Evolutionary conservation across 2,888 invertebrate genomes (phyloP).

Genomic region (Onchidella celtica): DNA sequence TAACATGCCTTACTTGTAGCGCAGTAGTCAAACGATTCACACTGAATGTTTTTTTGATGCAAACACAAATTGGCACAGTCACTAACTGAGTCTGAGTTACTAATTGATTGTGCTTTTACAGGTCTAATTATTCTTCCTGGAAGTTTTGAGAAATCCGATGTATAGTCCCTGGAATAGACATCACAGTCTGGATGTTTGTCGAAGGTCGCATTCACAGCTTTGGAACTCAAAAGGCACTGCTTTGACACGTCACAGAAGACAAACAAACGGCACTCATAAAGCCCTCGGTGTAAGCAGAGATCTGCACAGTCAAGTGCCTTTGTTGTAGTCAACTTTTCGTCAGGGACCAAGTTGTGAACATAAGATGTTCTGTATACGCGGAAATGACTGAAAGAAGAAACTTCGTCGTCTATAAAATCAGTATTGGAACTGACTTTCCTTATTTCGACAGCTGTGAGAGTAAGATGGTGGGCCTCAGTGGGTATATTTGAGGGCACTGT

Average conservation of each 20-base stretch:
- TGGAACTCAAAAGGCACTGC: slow-evolving; percentile 6
- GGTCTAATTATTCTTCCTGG: background rate
- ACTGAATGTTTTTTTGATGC: background rate
- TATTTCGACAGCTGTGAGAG: background rate
- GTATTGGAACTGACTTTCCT: background rate
- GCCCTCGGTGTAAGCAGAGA: background rate
- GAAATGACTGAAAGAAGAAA: background rate
- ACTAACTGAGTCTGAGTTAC: background rate
- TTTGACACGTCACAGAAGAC: background rate
- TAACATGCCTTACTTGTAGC: background rate
- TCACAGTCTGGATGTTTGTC: background rate
- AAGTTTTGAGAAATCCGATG: slow-evolving; percentile 1
- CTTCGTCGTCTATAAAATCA: background rate
- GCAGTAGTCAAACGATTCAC: slow-evolving; percentile 22
- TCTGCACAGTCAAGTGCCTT: slow-evolving; percentile 6
- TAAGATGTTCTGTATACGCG: background rate
- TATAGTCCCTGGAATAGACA: background rate
- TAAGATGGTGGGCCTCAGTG: background rate
- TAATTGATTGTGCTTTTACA: background rate
- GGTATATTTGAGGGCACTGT: background rate
- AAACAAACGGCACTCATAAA: background rate
- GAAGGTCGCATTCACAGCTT: background rate
- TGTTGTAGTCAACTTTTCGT: background rate
- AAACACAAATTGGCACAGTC: slow-evolving; percentile 4
- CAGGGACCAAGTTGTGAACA: background rate